Base-by-base conservation (phyloP, 2,888 invertebrate genomes). In the Lasioglossum leucozonium region DNA sequence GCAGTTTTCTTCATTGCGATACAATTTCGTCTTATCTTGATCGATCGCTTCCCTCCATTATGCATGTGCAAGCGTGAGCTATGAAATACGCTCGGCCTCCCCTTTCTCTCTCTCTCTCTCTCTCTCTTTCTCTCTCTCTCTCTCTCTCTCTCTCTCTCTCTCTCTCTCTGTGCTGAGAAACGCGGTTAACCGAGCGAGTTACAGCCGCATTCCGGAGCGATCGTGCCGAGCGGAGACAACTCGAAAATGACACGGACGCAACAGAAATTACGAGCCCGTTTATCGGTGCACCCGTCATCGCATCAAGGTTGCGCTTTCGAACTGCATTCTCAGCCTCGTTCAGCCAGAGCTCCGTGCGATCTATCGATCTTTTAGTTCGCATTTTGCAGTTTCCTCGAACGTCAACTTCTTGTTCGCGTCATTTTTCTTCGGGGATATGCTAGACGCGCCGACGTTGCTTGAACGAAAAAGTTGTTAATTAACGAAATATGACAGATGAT, bases 11-110 rank as follows among this genome's bases (percentile, higher is more conserved):
- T 84, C 84, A 84, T 78, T 78, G 77, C 84, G 74, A 81, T 78
- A 86, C 81, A 85, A 85, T 85, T 85, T 86, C 69, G 67, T 51
- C 81, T 76, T 86, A 85, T 85, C 86, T 77, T 81, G 86, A 81
- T 86, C 85, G 72, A 85, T 78, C 65, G 81, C 67, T 81, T 75
- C 62, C 81, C n/a, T 81, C 81, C 81, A 85, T 86, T 86, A 85
- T 86, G 81, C 77, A 72, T 51, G 75, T 34, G 77, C 34, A 47
- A 82, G 44, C 71, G 77, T 84, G 71, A 84, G 73, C 79, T 84
- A 73, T 79, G 79, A 79, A 79, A 79, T 73, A 79, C 73, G 62
- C 22, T 4, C 4, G 0, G 37, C 8, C 65, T 18, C 65, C 34
- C 18, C 42, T 79, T 62, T 69, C 79, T 69, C 79, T 65, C 62